These are phyloP conservation scores for Myrmecobius fasciatus DNA, from an alignment of 2,113 vertebrate genomes.

Conservation along the genomic window DNA sequence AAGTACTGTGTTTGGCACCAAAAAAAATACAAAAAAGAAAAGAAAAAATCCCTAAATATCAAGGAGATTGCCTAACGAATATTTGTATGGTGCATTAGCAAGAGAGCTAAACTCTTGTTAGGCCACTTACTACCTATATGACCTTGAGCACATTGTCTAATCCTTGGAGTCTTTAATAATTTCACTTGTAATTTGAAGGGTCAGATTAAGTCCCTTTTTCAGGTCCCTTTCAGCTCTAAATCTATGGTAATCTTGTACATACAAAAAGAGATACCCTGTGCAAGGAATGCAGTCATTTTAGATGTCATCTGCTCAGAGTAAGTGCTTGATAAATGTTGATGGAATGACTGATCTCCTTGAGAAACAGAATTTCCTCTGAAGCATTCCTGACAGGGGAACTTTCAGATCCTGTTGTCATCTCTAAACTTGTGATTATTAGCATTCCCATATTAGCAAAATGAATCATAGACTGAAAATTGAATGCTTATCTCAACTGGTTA, in stretches of 20 bases:
- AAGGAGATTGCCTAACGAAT: neutral
- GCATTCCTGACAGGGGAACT: neutral
- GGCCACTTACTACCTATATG: neutral
- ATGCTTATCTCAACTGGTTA: conserved; percentile 19
- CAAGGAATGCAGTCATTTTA: neutral
- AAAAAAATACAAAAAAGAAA: neutral
- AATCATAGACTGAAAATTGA: neutral
- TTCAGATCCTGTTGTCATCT: neutral
- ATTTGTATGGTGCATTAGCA: neutral
- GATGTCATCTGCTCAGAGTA: neutral
- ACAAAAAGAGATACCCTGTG: neutral
- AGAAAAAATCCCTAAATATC: neutral
- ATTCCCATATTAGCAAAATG: conserved; percentile 22
- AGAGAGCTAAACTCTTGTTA: neutral
- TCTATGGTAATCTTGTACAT: neutral
- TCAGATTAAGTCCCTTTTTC: neutral
- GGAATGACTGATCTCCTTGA: neutral
- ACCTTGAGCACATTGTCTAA: neutral
- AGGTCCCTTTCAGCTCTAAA: neutral
- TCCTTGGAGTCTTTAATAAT: neutral
- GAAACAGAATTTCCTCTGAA: neutral
- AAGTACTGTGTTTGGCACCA: neutral
- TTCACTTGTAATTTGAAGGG: conserved; percentile 17
- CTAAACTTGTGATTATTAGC: neutral
- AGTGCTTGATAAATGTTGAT: neutral